Evolutionary conservation across 2,797 vertebrate species (phyloP), one percentile per base, ranked within the genome.

Genomic region (Ciconia nigra): DNA sequence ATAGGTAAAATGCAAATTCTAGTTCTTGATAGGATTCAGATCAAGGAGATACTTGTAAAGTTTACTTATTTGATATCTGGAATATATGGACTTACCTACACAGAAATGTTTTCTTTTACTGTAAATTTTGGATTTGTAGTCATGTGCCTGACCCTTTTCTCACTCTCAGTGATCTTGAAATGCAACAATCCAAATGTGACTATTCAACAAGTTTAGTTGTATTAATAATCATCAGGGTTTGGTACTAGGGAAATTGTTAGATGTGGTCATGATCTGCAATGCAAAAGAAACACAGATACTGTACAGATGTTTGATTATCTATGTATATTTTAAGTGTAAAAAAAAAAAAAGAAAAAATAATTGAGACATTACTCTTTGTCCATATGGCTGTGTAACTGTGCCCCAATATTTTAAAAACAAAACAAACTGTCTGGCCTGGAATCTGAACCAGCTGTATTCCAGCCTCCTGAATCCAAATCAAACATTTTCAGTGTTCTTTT

Each of bases 111-210:
- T 90, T 77, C 9, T 55, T 73, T 78, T 89, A 69, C 9, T 70
- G 19, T 72, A 79, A 95, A 7, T 93, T 95, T 86, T 24, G 39
- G 65, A 93, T 95, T 62, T 83, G 31, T 82, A 83, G 52, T 73
- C n/a, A 37, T 6, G 22, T 77, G 20, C 73, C 84, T 90, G 78
- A 51, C 24, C 11, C 8, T 74, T 47, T 71, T 71, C 11, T 57
- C 35, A 44, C 17, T 37, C 22, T 47, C 17, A 8, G 13, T 66
- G 66, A 51, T 96, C 51, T 19, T 88, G 69, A 87, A 89, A 96
- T 88, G 46, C 29, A 93, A 70, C 35, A 91, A 86, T 89, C 58
- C 39, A 96, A 95, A 95, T 93, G 72, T 86, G 69, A 51, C 6
- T 54, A 25, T 46, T 70, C 44, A 58, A 37, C n/a, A 67, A 54